phyloP scores from a whole-genome alignment of 1,140 invertebrate genomes.

The Drosophila willistoni region DNA sequence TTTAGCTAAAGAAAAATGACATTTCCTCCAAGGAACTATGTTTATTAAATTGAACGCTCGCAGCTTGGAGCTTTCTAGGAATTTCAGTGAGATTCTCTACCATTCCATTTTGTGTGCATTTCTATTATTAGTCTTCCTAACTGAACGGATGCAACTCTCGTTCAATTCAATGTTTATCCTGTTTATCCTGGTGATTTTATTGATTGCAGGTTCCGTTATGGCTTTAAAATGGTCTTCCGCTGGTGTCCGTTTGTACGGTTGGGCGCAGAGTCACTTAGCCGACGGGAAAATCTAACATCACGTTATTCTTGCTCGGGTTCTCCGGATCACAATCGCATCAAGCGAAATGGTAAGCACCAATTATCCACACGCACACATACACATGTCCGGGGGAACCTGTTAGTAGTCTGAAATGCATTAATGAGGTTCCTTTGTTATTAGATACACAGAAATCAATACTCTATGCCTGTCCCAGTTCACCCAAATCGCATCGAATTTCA shows the following conservation, averaged over 20 bases:
- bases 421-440: conserved; percentile 32
- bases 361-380: background rate
- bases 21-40: background rate
- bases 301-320: conserved; percentile 89
- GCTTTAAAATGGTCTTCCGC: conserved; percentile 94
- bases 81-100: background rate
- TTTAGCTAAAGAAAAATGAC: background rate
- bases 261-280: conserved; percentile 86
- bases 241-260: conserved; percentile 90
- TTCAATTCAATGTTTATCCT: conserved; percentile 1
- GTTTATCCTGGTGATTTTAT: background rate
- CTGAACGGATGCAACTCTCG: background rate
- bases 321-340: conserved; percentile 88
- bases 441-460: conserved; percentile 83
- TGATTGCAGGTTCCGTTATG: conserved; percentile 90
- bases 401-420: conserved; percentile 12
- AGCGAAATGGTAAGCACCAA: conserved; percentile 87
- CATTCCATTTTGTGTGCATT: background rate
- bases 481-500: conserved; percentile 77
- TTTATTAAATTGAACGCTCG: background rate
- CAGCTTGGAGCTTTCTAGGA: background rate
- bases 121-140: background rate
- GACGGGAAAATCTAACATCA: conserved; percentile 88
- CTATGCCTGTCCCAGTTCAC: conserved; percentile 78
- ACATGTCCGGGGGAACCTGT: background rate